These are phyloP conservation scores for Trogon surrucura DNA, from an alignment of 2,113 vertebrate species.

Conservation along the genomic window DNA sequence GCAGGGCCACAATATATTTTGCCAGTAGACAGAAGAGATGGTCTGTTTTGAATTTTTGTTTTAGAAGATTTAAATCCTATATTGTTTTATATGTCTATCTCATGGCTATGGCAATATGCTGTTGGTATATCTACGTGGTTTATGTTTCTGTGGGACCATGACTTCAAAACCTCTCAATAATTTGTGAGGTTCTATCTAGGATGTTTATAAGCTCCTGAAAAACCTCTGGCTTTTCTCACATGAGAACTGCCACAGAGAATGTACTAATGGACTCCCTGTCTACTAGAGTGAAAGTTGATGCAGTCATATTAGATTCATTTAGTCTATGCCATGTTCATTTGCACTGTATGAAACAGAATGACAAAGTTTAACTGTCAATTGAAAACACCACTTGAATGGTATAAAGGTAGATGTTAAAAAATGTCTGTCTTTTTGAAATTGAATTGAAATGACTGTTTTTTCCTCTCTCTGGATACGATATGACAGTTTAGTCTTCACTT, in stretches of 20 bases:
- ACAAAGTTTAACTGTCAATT: neutral
- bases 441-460: neutral
- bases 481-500: neutral
- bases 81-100: neutral
- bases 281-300: neutral
- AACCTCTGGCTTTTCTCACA: conserved; percentile 33
- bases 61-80: neutral
- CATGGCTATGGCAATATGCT: neutral
- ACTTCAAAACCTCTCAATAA: neutral
- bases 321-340: neutral
- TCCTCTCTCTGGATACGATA: neutral
- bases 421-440: neutral
- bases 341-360: neutral
- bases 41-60: conserved; percentile 19
- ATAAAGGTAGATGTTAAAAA: neutral
- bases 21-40: neutral
- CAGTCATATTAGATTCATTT: neutral
- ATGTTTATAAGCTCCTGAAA: conserved; percentile 19
- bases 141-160: neutral
- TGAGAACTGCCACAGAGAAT: neutral
- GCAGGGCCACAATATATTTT: neutral
- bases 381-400: neutral
- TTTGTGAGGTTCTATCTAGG: neutral
- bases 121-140: neutral
- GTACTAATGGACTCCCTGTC: neutral